Evolutionary conservation across 2,113 vertebrate species (phyloP).

Genomic region (Caranx ignobilis): DNA sequence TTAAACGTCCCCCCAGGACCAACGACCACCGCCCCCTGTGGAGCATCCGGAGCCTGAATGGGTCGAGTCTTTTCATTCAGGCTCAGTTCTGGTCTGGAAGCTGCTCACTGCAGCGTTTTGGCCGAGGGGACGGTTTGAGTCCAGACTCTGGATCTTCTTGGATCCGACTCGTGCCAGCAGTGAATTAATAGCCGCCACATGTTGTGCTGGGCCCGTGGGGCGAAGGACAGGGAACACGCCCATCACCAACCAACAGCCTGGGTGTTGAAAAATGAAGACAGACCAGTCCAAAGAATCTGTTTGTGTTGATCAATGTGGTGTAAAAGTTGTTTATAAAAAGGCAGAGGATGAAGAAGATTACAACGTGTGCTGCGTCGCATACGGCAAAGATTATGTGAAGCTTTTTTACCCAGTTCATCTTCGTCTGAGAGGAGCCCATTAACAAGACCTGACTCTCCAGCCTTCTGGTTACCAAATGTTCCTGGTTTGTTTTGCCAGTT

Average conservation of each 20-base stretch:
- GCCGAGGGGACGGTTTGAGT: not conserved
- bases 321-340: constrained; percentile 39
- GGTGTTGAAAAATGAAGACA: constrained; percentile 44
- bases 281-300: constrained; percentile 26
- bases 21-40: too few relatives aligned
- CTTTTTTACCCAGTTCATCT: constrained; percentile 22
- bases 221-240: not conserved
- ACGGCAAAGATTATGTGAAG: constrained; percentile 51
- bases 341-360: not conserved
- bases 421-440: constrained; percentile 56
- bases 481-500: constrained; percentile 35
- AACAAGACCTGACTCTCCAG: constrained; percentile 41
- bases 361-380: constrained; percentile 35
- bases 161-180: constrained; percentile 26
- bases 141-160: constrained; percentile 17
- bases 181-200: constrained; percentile 37
- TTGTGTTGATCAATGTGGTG: constrained; percentile 29
- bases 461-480: constrained; percentile 72
- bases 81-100: constrained; percentile 22
- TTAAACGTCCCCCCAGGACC: not conserved
- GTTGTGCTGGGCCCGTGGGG: constrained; percentile 15
- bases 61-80: constrained; percentile 11
- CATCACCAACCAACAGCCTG: constrained; percentile 25
- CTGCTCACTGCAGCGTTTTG: constrained; percentile 6
- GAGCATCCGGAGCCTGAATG: not conserved